phyloP scores from a whole-genome alignment of 2,888 invertebrate species.

The Pollenia labialis region DNA sequence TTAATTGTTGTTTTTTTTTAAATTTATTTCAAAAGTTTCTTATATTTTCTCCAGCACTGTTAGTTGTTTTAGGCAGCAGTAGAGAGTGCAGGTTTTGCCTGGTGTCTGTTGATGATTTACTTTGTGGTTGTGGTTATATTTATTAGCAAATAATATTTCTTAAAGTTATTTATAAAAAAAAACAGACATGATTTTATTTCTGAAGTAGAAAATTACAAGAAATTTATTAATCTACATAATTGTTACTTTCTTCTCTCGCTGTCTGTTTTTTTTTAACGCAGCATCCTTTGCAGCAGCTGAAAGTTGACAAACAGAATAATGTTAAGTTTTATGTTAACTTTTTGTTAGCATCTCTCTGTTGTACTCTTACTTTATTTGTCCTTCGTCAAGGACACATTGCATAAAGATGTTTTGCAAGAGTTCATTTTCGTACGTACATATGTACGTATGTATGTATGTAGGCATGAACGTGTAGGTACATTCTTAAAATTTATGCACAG shows the following conservation, averaged over 20 bases:
- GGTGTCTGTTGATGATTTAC: constrained; percentile 4
- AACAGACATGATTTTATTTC: neutral
- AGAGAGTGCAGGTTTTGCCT: constrained; percentile 5
- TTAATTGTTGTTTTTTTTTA: constrained; percentile 20
- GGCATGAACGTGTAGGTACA: neutral
- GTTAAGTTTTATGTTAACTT: constrained; percentile 20
- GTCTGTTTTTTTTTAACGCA: constrained; percentile 6
- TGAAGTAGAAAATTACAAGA: too few relatives aligned
- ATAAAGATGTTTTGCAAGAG: constrained; percentile 37
- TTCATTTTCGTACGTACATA: constrained; percentile 41
- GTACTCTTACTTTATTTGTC: constrained; percentile 55
- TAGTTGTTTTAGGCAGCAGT: constrained; percentile 6
- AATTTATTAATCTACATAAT: too few relatives aligned
- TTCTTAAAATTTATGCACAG: constrained; percentile 1
- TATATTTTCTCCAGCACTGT: constrained; percentile 52
- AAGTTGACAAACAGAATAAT: neutral
- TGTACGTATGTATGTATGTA: neutral
- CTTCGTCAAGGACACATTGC: constrained; percentile 69
- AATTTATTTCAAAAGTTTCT: constrained; percentile 1
- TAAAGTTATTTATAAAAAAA: too few relatives aligned
- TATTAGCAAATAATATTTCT: too few relatives aligned
- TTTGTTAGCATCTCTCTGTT: constrained; percentile 14
- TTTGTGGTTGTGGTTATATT: neutral
- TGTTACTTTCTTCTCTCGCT: neutral
- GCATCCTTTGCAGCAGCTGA: constrained; percentile 51